Conservation (phyloP, 2,797 vertebrate species). For the Psittacula echo region DNA sequence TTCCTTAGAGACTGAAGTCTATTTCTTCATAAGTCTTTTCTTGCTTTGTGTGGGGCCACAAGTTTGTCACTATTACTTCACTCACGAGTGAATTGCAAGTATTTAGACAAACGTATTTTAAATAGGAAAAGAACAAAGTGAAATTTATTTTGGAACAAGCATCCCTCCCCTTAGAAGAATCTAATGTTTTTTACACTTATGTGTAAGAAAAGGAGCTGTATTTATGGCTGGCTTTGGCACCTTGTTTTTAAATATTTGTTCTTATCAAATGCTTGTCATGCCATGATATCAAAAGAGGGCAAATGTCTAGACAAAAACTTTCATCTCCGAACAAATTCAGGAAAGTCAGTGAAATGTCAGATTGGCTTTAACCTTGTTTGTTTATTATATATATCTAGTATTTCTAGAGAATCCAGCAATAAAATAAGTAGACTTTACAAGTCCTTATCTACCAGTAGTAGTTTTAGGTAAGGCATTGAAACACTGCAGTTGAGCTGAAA, state of each 20-base stretch:
- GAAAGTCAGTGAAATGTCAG: constrained; percentile 1
- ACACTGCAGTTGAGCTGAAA: not conserved
- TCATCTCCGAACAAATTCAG: not conserved
- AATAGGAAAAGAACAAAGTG: not conserved
- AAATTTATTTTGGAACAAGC: not conserved
- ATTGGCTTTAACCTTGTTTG: not conserved
- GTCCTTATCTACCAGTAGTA: not conserved
- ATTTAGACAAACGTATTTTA: constrained; percentile 6
- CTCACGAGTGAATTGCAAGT: not conserved
- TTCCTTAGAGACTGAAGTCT: not conserved
- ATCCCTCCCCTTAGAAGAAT: not conserved
- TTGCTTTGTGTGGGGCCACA: not conserved
- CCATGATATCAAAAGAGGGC: not conserved
- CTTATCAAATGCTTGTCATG: not conserved
- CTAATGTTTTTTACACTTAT: not conserved
- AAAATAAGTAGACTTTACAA: not conserved
- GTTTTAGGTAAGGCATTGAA: not conserved
- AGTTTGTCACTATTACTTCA: not conserved
- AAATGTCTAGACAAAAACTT: constrained; percentile 4
- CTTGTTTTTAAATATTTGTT: constrained; percentile 25
- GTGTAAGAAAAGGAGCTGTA: not conserved
- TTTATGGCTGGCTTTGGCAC: not conserved
- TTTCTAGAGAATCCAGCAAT: not conserved
- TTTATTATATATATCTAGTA: not conserved
- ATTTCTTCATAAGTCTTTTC: not conserved